Conservation (phyloP, 2,888 invertebrate species). For the Cheilosia grossa region DNA sequence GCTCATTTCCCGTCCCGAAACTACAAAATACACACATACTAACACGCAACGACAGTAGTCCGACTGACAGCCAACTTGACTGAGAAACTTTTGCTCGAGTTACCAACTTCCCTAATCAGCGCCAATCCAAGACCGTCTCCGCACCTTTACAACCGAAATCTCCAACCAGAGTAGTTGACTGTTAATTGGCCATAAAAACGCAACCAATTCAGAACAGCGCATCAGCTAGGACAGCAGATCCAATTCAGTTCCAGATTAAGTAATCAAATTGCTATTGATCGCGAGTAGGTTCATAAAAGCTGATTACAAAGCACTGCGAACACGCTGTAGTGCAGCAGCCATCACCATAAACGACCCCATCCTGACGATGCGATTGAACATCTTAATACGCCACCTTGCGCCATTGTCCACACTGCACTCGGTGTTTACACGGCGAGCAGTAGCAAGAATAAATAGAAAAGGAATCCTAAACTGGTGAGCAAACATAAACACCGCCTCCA, state of each 20-base stretch:
- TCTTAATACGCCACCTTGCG: slow-evolving; percentile 65
- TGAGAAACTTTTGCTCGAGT: too few species aligned
- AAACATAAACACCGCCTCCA: slow-evolving; percentile 68
- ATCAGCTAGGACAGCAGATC: too few species aligned
- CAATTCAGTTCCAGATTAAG: slow-evolving; percentile 41
- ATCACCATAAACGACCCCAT: slow-evolving; percentile 45
- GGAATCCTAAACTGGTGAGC: slow-evolving; percentile 66
- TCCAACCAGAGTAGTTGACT: too few species aligned
- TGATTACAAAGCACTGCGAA: slow-evolving; percentile 55
- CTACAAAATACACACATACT: too few species aligned
- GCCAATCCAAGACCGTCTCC: too few species aligned
- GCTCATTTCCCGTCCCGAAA: too few species aligned
- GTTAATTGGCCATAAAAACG: too few species aligned
- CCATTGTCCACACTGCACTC: slow-evolving; percentile 55
- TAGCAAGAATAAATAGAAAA: slow-evolving; percentile 65
- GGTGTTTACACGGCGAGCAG: slow-evolving; percentile 60
- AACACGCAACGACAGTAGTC: too few species aligned
- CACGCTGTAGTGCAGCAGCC: slow-evolving; percentile 38
- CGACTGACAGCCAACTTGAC: too few species aligned
- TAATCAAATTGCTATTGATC: slow-evolving; percentile 59
- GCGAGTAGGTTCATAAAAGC: slow-evolving; percentile 55
- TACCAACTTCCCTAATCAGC: too few species aligned
- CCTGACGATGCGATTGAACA: slow-evolving; percentile 39
- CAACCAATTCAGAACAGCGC: too few species aligned
- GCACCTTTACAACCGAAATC: too few species aligned